A percentile compares a stretch with the other conserved stretches of the same genome.
Evolutionary conservation across 1,140 invertebrate species (phyloP).

Genomic region (Cherax quadricarinatus): DNA sequence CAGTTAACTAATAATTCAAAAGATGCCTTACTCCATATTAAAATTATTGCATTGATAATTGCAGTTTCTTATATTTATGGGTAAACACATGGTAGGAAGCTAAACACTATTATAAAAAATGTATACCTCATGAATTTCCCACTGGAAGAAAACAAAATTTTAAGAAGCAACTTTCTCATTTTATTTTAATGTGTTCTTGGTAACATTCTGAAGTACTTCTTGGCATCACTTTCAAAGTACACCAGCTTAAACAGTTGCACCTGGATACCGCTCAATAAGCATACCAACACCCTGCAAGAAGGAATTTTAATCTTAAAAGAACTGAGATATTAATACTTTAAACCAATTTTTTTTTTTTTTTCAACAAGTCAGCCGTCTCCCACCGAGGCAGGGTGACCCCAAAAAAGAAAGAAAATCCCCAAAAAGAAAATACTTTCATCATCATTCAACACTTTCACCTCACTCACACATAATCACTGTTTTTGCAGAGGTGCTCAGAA

Average conservation of each 20-base stretch:
- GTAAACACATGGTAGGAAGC: not conserved
- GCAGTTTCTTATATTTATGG: not conserved
- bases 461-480: too few relatives aligned
- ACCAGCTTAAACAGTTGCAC: conserved; percentile 78
- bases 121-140: not conserved
- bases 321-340: too few relatives aligned
- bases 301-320: conserved; percentile 31
- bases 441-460: too few relatives aligned
- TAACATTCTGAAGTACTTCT: not conserved
- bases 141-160: not conserved
- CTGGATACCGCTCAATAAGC: conserved; percentile 95
- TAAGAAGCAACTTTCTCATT: not conserved
- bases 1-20: not conserved
- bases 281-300: conserved; percentile 93
- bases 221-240: not conserved
- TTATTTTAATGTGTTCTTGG: not conserved
- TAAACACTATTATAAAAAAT: not conserved
- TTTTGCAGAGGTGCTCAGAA: too few relatives aligned
- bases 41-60: conserved; percentile 19
- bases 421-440: too few relatives aligned
- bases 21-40: not conserved
- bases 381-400: too few relatives aligned
- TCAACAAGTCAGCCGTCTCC: too few relatives aligned
- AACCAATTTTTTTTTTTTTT: too few relatives aligned
- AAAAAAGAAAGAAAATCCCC: too few relatives aligned